phyloP scores from a whole-genome alignment of 2,797 vertebrate genomes.

The Threskiornis aethiopicus region DNA sequence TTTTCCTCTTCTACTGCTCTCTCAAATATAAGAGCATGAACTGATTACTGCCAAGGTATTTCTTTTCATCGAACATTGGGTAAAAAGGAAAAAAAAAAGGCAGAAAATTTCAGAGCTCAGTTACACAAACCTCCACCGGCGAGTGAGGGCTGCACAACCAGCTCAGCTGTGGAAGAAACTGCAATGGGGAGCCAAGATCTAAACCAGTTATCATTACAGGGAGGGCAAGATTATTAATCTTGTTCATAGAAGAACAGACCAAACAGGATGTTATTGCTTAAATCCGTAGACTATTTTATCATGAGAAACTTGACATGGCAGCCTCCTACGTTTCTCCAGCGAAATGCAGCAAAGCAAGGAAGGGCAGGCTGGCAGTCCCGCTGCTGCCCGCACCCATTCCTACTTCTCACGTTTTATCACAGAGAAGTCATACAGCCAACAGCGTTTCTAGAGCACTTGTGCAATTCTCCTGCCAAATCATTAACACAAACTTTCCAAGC shows the following conservation, averaged over 20 bases:
- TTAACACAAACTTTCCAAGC: not conserved
- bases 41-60: not conserved
- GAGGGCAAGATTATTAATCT: not conserved
- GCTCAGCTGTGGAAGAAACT: not conserved
- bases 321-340: not conserved
- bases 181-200: fast-evolving
- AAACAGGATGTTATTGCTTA: not conserved
- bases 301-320: not conserved
- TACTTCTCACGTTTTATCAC: not conserved
- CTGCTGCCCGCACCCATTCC: not conserved
- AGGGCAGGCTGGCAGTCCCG: not conserved
- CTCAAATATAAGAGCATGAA: not conserved
- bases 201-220: not conserved
- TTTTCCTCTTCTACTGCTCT: not conserved
- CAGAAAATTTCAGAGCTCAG: not conserved
- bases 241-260: not conserved
- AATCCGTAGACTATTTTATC: not conserved
- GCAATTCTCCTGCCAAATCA: not conserved
- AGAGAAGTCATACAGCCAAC: not conserved
- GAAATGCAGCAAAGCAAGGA: not conserved
- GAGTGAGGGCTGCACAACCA: not conserved
- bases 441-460: not conserved
- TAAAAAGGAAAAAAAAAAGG: not conserved
- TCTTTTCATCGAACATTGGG: not conserved
- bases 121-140: fast-evolving